A percentile compares a stretch with the other conserved stretches of the same genome.
These are phyloP conservation scores for Gymnocephalus cernua DNA, from an alignment of 2,113 vertebrate species.

Conservation along the genomic window DNA sequence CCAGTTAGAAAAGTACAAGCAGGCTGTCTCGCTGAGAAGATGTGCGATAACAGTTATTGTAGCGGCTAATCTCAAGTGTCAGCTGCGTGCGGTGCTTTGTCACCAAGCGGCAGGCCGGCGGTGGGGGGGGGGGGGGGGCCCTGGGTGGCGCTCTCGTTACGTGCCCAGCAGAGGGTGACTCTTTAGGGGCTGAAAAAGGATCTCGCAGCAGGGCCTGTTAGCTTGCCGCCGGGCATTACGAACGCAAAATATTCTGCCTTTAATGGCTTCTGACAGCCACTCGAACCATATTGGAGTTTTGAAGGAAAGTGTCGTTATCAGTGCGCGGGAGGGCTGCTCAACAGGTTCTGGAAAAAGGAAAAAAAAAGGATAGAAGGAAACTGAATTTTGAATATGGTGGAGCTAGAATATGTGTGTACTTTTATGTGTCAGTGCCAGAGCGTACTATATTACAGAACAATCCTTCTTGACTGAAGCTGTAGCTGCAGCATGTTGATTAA, in stretches of 20 bases:
- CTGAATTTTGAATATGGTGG: background rate
- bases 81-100: slow-evolving; percentile 28
- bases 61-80: slow-evolving; percentile 49
- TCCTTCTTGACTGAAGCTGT: too few relatives aligned
- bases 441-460: background rate
- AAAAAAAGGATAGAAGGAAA: background rate
- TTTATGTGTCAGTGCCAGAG: background rate
- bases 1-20: slow-evolving; percentile 13
- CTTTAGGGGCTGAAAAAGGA: slow-evolving; percentile 43
- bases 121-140: slow-evolving; percentile 7
- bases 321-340: background rate
- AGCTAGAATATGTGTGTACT: background rate
- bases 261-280: slow-evolving; percentile 61
- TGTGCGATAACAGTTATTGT: slow-evolving; percentile 38
- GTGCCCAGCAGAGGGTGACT: slow-evolving; percentile 57
- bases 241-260: slow-evolving; percentile 27
- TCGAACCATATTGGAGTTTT: slow-evolving; percentile 18
- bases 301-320: slow-evolving; percentile 25
- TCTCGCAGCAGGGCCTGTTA: slow-evolving; percentile 45
- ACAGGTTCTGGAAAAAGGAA: slow-evolving; percentile 26
- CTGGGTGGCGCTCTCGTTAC: slow-evolving; percentile 43
- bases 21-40: background rate
- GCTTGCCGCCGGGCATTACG: slow-evolving; percentile 35
- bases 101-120: slow-evolving; percentile 13
- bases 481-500: too few relatives aligned